Conservation (phyloP, 2,888 invertebrate species). For the Ichneumon xanthorius region DNA sequence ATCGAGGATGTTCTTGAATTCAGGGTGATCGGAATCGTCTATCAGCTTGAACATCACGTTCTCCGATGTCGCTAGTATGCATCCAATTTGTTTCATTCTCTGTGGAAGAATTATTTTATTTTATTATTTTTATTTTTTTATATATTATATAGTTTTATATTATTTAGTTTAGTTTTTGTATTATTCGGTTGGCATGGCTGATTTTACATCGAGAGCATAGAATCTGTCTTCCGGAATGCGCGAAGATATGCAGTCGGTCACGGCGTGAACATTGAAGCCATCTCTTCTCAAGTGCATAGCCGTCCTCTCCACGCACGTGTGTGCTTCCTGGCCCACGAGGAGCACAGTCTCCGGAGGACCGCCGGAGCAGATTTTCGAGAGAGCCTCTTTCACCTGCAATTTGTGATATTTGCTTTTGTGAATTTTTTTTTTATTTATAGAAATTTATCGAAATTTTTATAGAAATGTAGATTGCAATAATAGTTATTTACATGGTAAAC, state of each 20-base stretch:
- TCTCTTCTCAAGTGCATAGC: conserved; percentile 89
- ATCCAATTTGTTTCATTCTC: conserved; percentile 91
- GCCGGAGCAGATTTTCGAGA: conserved; percentile 72
- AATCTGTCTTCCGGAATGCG: no score
- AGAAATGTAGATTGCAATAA: no score
- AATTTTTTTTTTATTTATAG: no score
- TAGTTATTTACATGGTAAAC: no score
- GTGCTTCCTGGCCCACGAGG: conserved; percentile 87
- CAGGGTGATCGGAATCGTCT: conserved; percentile 89
- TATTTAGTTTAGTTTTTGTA: not conserved
- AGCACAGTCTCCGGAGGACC: conserved; percentile 76
- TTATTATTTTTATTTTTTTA: not conserved
- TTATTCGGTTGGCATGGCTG: conserved; percentile 16
- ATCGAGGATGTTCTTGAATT: conserved; percentile 86
- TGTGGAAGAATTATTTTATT: conserved; percentile 83
- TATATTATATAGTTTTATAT: no score
- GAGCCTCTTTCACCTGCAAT: conserved; percentile 31
- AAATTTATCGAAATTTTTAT: no score
- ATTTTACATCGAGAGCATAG: no score
- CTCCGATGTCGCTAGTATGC: conserved; percentile 92
- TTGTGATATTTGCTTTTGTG: no score
- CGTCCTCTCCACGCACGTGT: conserved; percentile 93
- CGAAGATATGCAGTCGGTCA: no score
- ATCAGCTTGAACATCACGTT: conserved; percentile 92
- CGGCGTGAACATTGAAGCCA: conserved; percentile 87